Conservation (phyloP, 2,113 vertebrate genomes). For the Brachionichthys hirsutus region DNA sequence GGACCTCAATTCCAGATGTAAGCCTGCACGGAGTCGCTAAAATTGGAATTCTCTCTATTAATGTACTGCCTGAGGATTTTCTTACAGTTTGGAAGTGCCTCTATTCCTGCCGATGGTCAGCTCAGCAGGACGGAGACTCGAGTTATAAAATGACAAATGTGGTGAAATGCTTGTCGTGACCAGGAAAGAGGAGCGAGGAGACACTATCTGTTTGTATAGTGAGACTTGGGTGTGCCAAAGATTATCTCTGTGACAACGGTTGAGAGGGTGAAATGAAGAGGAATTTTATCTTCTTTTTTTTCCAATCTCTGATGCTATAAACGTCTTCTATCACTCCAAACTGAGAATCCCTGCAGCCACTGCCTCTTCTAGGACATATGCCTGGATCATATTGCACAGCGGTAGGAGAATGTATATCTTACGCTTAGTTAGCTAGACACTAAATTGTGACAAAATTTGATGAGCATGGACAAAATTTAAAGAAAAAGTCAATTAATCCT, state of each 20-base stretch:
- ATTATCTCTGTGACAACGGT: neutral
- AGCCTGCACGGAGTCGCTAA: too few relatives aligned
- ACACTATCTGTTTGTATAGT: neutral
- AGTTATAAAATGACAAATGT: too few relatives aligned
- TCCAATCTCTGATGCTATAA: constrained; percentile 29
- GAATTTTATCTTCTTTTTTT: constrained; percentile 21
- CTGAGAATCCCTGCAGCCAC: neutral
- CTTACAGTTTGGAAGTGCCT: too few relatives aligned
- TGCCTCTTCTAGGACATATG: constrained; percentile 46
- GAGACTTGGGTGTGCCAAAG: neutral
- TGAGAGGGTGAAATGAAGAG: constrained; percentile 9
- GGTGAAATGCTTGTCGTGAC: too few relatives aligned
- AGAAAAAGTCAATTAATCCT: too few relatives aligned
- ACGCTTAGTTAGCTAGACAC: neutral
- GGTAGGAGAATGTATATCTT: constrained; percentile 41
- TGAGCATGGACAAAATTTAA: neutral
- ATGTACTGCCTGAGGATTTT: too few relatives aligned
- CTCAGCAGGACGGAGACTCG: too few relatives aligned
- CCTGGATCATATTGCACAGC: constrained; percentile 39
- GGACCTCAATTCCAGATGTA: too few relatives aligned
- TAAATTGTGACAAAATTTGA: neutral
- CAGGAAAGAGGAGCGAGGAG: too few relatives aligned
- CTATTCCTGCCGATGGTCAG: too few relatives aligned
- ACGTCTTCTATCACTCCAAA: constrained; percentile 6
- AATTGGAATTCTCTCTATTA: too few relatives aligned